Evolutionary conservation across 2,888 invertebrate genomes (phyloP).

Genomic region (Tetropium fuscum): DNA sequence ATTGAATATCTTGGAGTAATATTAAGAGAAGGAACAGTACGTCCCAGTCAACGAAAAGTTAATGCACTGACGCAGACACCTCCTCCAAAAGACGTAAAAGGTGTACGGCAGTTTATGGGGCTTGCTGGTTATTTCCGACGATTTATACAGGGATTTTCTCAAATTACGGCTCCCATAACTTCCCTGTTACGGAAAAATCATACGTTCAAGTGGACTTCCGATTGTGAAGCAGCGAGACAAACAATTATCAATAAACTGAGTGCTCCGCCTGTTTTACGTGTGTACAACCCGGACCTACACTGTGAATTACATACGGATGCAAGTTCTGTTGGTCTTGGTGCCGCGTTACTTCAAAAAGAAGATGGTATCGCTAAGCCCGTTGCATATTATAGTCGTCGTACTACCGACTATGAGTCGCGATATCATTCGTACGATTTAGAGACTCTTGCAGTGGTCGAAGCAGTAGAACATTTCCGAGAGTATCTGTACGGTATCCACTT

Average conservation of each 20-base stretch:
- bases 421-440: slow-evolving; percentile 52
- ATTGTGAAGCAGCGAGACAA: no score
- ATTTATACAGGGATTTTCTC: slow-evolving; percentile 50
- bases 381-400: slow-evolving; percentile 43
- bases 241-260: slow-evolving; percentile 10
- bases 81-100: slow-evolving; percentile 43
- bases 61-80: slow-evolving; percentile 44
- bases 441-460: slow-evolving; percentile 52
- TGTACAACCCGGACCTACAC: slow-evolving; percentile 28
- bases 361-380: slow-evolving; percentile 32
- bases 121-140: slow-evolving; percentile 53
- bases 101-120: slow-evolving; percentile 53
- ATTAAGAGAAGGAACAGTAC: slow-evolving; percentile 45
- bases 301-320: slow-evolving; percentile 34
- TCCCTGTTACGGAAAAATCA: slow-evolving; percentile 21
- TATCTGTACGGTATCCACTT: slow-evolving; percentile 49
- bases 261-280: slow-evolving; percentile 8
- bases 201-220: slow-evolving; percentile 28
- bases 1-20: slow-evolving; percentile 51
- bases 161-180: slow-evolving; percentile 31
- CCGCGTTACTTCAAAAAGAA: slow-evolving; percentile 38
- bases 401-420: slow-evolving; percentile 22
- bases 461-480: slow-evolving; percentile 46
- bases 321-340: slow-evolving; percentile 33
- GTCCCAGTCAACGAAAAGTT: slow-evolving; percentile 48